Conservation (phyloP, 1,140 invertebrate genomes). For the Globodera rostochiensis region DNA sequence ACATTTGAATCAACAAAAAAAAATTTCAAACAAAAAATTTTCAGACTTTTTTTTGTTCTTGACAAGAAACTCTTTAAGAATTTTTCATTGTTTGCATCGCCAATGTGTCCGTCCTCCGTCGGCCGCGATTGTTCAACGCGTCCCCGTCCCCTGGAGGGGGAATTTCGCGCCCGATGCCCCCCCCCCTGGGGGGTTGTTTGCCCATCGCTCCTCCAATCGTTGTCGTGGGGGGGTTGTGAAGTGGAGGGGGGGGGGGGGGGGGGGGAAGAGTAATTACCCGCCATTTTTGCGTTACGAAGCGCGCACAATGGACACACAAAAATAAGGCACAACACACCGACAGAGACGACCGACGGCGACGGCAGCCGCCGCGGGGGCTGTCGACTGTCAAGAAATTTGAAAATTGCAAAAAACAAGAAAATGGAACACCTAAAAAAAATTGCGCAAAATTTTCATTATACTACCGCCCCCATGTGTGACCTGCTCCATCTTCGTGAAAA, state of each 20-base stretch:
- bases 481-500: too few relatives aligned
- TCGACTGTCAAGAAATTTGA: not conserved
- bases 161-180: too few relatives aligned
- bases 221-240: not conserved
- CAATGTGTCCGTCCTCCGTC: not conserved
- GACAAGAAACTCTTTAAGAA: too few relatives aligned
- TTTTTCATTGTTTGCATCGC: not conserved
- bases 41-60: too few relatives aligned
- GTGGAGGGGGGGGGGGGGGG: not conserved
- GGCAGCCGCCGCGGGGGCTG: too few relatives aligned
- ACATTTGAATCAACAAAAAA: too few relatives aligned
- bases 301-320: not conserved
- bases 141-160: not conserved
- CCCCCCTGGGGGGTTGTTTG: slow-evolving; percentile 6
- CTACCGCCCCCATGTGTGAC: too few relatives aligned
- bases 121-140: not conserved
- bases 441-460: too few relatives aligned
- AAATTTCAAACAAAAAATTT: too few relatives aligned
- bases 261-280: slow-evolving; percentile 1
- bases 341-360: not conserved
- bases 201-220: slow-evolving; percentile 14
- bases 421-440: too few relatives aligned
- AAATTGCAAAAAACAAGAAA: not conserved
- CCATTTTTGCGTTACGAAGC: slow-evolving; percentile 6
- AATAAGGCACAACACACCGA: not conserved